A percentile compares a stretch with the other conserved stretches of the same genome.
Evolutionary conservation across 2,888 invertebrate species (phyloP).

Genomic region (Mimumesa dahlbomi): DNA sequence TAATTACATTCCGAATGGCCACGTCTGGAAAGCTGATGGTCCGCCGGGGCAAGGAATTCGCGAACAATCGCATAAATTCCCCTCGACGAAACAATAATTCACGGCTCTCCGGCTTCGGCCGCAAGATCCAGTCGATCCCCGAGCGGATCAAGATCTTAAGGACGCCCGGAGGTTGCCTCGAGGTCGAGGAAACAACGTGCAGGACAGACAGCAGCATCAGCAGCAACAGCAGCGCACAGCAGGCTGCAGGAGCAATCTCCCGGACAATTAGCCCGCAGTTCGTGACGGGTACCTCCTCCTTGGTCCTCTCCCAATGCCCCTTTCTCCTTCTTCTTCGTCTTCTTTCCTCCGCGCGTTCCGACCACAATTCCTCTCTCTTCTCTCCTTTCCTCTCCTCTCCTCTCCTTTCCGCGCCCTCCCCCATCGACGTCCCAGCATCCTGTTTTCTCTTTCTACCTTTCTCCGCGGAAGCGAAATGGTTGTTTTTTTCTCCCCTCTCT

Average conservation of each 20-base stretch:
- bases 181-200: slow-evolving; percentile 69
- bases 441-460: neutral
- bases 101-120: slow-evolving; percentile 13
- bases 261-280: slow-evolving; percentile 78
- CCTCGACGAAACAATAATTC: slow-evolving; percentile 46
- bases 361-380: slow-evolving; percentile 41
- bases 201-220: slow-evolving; percentile 65
- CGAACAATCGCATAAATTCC: slow-evolving; percentile 17
- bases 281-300: slow-evolving; percentile 77
- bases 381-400: neutral
- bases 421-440: no score
- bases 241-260: slow-evolving; percentile 77
- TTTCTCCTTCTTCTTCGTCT: slow-evolving; percentile 39
- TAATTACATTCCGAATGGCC: slow-evolving; percentile 1
- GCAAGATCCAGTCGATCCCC: slow-evolving; percentile 53
- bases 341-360: slow-evolving; percentile 38
- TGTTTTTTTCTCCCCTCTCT: slow-evolving; percentile 14
- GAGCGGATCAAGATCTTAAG: slow-evolving; percentile 67
- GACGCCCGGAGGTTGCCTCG: slow-evolving; percentile 63
- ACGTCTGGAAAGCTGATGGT: neutral
- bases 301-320: slow-evolving; percentile 57
- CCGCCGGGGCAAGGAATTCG: neutral
- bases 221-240: slow-evolving; percentile 67
- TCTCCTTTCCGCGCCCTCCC: no score
- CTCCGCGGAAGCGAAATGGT: neutral